These are phyloP conservation scores for Polydrusus cervinus DNA, from an alignment of 2,888 invertebrate genomes.

Conservation along the genomic window DNA sequence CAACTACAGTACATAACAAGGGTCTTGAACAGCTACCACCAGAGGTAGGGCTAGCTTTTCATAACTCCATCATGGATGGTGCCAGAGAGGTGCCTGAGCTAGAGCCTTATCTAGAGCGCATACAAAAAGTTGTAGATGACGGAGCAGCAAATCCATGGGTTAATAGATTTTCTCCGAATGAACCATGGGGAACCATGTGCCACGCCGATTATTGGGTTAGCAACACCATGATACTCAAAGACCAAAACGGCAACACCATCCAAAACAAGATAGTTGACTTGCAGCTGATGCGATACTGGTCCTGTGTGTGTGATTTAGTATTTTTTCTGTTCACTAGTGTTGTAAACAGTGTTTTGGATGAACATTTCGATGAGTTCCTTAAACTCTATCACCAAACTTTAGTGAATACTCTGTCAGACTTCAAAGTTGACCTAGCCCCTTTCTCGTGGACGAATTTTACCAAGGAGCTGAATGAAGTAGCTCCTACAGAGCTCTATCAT, in stretches of 20 bases:
- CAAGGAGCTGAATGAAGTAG: conserved; percentile 70
- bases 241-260: conserved; percentile 70
- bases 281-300: conserved; percentile 74
- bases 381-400: conserved; percentile 74
- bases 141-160: conserved; percentile 57
- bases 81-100: conserved; percentile 60
- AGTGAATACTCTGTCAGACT: conserved; percentile 68
- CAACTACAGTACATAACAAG: conserved; percentile 66
- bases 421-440: conserved; percentile 65
- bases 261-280: conserved; percentile 76
- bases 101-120: conserved; percentile 61
- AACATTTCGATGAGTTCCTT: conserved; percentile 73
- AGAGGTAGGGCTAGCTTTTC: conserved; percentile 64
- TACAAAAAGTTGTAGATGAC: conserved; percentile 62
- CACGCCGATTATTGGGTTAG: conserved; percentile 78
- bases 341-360: conserved; percentile 68
- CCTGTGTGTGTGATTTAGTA: conserved; percentile 73
- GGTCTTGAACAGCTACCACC: conserved; percentile 66
- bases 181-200: conserved; percentile 73
- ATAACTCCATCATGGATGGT: conserved; percentile 64
- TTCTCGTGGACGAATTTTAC: conserved; percentile 71
- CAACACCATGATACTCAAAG: conserved; percentile 75
- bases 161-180: conserved; percentile 64
- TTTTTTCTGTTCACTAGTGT: conserved; percentile 76
- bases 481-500: conserved; percentile 71